Evolutionary conservation across 2,797 vertebrate species (phyloP).

Genomic region (Protonibea diacanthus): DNA sequence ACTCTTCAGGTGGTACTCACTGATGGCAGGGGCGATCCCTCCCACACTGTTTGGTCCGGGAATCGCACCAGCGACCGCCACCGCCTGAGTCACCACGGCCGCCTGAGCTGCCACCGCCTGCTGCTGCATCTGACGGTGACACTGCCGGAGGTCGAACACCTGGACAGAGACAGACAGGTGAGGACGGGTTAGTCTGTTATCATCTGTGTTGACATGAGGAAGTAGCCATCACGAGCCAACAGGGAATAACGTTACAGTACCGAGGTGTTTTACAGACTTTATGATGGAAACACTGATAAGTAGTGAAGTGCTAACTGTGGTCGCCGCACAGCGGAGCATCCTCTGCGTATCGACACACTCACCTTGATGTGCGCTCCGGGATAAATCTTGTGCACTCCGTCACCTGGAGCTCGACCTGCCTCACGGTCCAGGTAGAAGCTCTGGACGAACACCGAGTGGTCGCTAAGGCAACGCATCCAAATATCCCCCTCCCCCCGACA

Average conservation of each 20-base stretch:
- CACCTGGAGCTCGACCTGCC: constrained; percentile 82
- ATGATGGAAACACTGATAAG: too few relatives aligned
- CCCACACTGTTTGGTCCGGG: constrained; percentile 74
- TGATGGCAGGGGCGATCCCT: constrained; percentile 71
- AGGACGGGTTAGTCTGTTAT: background rate
- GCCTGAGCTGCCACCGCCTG: constrained; percentile 84
- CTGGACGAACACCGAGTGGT: constrained; percentile 82
- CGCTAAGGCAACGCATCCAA: constrained; percentile 85
- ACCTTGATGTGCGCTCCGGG: constrained; percentile 84
- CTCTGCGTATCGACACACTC: constrained; percentile 19
- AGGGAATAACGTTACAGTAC: too few relatives aligned
- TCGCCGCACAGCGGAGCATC: background rate
- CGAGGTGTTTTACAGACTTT: too few relatives aligned
- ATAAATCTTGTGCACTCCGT: constrained; percentile 86
- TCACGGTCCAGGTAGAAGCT: constrained; percentile 84
- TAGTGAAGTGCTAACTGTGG: too few relatives aligned
- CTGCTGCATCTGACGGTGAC: constrained; percentile 89
- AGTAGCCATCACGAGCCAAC: too few relatives aligned
- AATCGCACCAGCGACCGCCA: constrained; percentile 79
- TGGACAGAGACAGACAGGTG: constrained; percentile 33
- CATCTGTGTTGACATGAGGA: too few relatives aligned
- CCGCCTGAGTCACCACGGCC: constrained; percentile 76
- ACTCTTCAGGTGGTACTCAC: constrained; percentile 66
- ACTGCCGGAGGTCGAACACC: constrained; percentile 86
- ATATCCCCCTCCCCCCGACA: constrained; percentile 81